These are phyloP conservation scores for Probaryconus sp. DNA, from an alignment of 1,140 invertebrate species.

Conservation along the genomic window DNA sequence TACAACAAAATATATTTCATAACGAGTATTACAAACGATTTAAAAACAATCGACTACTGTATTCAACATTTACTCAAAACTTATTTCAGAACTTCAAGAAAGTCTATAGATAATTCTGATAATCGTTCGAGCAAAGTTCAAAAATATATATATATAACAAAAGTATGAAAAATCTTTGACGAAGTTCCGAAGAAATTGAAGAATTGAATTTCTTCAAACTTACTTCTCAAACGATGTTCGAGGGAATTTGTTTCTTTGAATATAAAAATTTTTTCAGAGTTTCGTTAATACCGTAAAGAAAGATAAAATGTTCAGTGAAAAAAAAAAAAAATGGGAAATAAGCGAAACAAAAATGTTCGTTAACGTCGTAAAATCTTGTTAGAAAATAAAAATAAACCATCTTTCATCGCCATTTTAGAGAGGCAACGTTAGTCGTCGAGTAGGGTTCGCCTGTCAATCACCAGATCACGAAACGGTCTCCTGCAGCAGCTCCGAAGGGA, in stretches of 20 bases:
- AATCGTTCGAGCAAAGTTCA: slow-evolving; percentile 11
- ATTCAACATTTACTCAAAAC: slow-evolving; percentile 15
- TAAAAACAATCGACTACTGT: background rate
- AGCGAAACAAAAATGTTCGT: slow-evolving; percentile 17
- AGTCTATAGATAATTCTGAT: slow-evolving; percentile 1
- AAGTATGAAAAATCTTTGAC: background rate
- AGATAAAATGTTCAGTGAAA: background rate
- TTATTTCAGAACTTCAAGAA: slow-evolving; percentile 13
- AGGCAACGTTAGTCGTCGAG: slow-evolving; percentile 56
- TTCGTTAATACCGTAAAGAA: too few species aligned
- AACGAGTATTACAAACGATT: too few species aligned
- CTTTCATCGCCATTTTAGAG: slow-evolving; percentile 73
- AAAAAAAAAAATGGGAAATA: background rate
- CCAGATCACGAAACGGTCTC: slow-evolving; percentile 68
- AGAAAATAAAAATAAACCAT: slow-evolving; percentile 73
- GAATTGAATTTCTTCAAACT: slow-evolving; percentile 19
- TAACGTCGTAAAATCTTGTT: slow-evolving; percentile 29
- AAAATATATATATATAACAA: slow-evolving; percentile 6
- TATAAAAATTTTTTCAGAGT: too few species aligned
- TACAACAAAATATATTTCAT: too few species aligned
- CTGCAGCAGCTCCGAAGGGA: slow-evolving; percentile 57
- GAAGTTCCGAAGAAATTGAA: background rate
- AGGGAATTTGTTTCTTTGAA: too few species aligned
- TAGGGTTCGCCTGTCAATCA: slow-evolving; percentile 74
- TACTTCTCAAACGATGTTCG: too few species aligned